phyloP scores from a whole-genome alignment of 2,888 invertebrate species.

The Drosophila mimetica region DNA sequence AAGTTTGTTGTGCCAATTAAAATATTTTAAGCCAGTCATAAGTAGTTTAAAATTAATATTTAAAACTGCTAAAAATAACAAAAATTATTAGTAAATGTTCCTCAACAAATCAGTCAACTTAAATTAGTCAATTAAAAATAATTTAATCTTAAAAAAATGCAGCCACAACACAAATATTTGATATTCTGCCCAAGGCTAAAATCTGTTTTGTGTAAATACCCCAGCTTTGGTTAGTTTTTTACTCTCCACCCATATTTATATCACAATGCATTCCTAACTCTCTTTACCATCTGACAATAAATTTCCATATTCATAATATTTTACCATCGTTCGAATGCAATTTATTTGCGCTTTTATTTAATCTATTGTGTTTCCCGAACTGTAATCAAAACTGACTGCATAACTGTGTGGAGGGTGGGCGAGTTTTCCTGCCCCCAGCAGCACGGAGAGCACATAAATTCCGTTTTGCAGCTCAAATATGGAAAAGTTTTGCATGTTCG shows the following conservation, averaged over 20 bases:
- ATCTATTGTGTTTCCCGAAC: conserved; percentile 41
- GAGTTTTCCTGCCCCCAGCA: conserved; percentile 16
- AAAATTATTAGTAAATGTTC: no score
- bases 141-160: neutral
- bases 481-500: conserved; percentile 46
- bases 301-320: conserved; percentile 14
- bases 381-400: conserved; percentile 47
- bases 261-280: neutral
- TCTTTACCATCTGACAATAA: neutral
- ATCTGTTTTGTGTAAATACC: neutral
- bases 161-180: neutral
- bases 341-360: conserved; percentile 41
- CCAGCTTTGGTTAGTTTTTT: neutral
- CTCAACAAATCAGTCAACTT: neutral
- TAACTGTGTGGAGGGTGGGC: conserved; percentile 5
- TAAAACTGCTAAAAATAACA: no score
- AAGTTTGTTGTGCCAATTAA: neutral
- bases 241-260: neutral
- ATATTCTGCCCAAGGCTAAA: neutral
- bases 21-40: neutral
- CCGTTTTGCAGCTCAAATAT: conserved; percentile 58
- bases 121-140: conserved; percentile 6
- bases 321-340: conserved; percentile 28
- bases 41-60: neutral
- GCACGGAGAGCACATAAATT: conserved; percentile 54